Base-by-base conservation (phyloP, 2,797 vertebrate genomes). In the Rhyacichthys aspro region DNA sequence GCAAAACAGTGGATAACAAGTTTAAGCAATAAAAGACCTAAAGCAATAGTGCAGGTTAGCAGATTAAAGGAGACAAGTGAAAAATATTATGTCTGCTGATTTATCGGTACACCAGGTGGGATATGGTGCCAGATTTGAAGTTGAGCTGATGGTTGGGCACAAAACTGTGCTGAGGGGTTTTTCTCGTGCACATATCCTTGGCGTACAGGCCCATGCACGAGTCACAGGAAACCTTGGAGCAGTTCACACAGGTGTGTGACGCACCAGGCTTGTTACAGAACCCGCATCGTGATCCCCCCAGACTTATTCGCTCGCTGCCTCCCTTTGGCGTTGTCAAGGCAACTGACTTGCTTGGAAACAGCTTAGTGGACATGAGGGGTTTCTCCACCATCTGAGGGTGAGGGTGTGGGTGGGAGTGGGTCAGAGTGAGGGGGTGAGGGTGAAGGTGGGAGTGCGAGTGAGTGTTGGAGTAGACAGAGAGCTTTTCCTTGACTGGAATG, bases 141-240 rank as follows among this genome's bases (percentile, higher is more conserved):
- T 95, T 96, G 74, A 99, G 90, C 89, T 99, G 96, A 90, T 93
- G 94, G 91, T 96, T 96, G 62, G 98, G 95, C 85, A 97, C 89
- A 87, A 99, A 99, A 67, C 89, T 95, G 90, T 99, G 98, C 78
- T 94, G 94, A 67, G 95, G 94, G 0, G 91, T 96, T 86, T 98
- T 98, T 63, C 94, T 92, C 54, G 96, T 96, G 90, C 97, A 99
- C n/a, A 93, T 85, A 83, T 99, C 98, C 0, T 94, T 95, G 61
- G 93, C 94, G 74, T 99, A 99, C 67, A 96, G 94, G 55, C 76
- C 86, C 89, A 96, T 94, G 91, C 98, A 99, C 45, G 90, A 42
- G 80, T 97, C 95, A 49, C 98, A 99, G 3, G 98, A 98, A 66
- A 98, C 95, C 83, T 99, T 99, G 2, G 98, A 99, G 89, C 98